Base-by-base conservation (phyloP, 2,797 vertebrate genomes). In the Enteromius treurensis region DNA sequence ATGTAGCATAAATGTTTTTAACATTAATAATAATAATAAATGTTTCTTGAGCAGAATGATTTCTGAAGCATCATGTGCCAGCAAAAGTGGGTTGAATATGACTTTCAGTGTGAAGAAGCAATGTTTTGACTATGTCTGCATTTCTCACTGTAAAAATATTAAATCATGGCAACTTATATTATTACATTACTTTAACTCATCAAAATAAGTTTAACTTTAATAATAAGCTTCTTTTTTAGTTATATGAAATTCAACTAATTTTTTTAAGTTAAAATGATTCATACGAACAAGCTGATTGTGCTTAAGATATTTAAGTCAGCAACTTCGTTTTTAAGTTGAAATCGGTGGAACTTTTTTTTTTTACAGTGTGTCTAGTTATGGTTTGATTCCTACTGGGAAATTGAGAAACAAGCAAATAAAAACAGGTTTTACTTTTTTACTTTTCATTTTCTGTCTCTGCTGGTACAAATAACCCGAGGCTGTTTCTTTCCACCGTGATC, bases 351-450 rank as follows among this genome's bases (percentile, higher is more conserved):
- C 34, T 32, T 10, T n/a, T 19, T 58, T 23, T 10, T n/a, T 55
- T 10, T n/a, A 23, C 9, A 58, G n/a, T 23, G 53, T 3, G 6
- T 26, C 26, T 26, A n/a, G 55, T 58, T 34, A 19, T 42, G 9
- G 13, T 77, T 60, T 42, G 15, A 62, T 37, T 37, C n/a, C 14
- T 21, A 34, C 13, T 14, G 17, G 51, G 26, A 51, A 42, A 77
- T n/a, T 45, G 15, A 77, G n/a, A 62, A 62, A 40, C 14, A 29
- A 77, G 37, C 37, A 45, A 78, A 47, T 78, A 80, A 77, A 88
- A 81, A 67, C 19, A 71, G 0, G 19, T 10, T 45, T 42, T 14
- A 2, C 1, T 23, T 68, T 34, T 40, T 49, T n/a, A 37, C 23
- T 40, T 71, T 60, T 45, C 11, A 62, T 62, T 82, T 6, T 49